Base-by-base conservation (phyloP, 2,797 vertebrate species). In the Catostomus latipinnis region DNA sequence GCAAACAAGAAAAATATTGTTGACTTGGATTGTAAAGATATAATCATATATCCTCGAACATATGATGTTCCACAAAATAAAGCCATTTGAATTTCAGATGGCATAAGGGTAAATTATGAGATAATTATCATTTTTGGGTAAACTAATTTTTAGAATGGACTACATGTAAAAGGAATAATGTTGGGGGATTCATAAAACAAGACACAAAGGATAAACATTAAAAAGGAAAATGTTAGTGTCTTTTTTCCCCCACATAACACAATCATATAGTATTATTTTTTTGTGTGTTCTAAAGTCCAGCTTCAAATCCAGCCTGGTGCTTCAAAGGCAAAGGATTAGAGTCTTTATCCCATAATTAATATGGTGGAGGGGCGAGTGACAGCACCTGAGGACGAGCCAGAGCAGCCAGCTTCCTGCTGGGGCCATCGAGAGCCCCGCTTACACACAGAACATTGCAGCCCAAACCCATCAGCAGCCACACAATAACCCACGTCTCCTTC, bases 271-370 rank as follows among this genome's bases (percentile, higher is more conserved):
- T 22, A 14, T 82, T 1, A 66, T 92, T 90, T 92, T 89, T 91
- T 88, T 89, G 88, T 93, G 89, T 92, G 91, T 94, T 95, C 94
- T 93, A 91, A 94, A 95, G 93, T 96, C 90, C 90, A 94, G 95
- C 93, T 96, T 94, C 94, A 96, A 91, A 96, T 96, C 93, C 94
- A 94, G 93, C 92, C 94, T 92, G 90, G 89, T 86, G 92, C 95
- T 97, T 98, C 95, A 98, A 99, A 98, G 96, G 92, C 91, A 91
- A 87, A 88, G 95, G 96, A 98, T 98, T 97, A 96, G 93, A 94
- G 90, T 94, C 94, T 95, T 96, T 95, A 97, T 96, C 94, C 95
- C 95, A 95, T 96, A 98, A 97, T 98, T 97, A 98, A 97, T 97
- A 96, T 96, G 94, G 93, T 93, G 92, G 93, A 95, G 94, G 94